Evolutionary conservation across 2,797 vertebrate species (phyloP).

Genomic region (Mormyrops attenuatus): DNA sequence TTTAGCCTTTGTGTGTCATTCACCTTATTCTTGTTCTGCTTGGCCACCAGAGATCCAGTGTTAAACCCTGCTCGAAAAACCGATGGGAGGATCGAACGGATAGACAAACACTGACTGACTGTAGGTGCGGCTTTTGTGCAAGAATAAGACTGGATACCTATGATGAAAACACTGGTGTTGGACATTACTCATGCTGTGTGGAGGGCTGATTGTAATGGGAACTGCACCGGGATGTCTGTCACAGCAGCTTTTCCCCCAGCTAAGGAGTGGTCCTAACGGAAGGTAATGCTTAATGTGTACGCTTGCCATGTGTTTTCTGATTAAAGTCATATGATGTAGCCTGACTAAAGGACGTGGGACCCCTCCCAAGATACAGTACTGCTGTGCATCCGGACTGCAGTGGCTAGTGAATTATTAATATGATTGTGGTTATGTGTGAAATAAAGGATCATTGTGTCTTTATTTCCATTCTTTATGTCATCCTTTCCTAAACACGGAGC

Average conservation of each 20-base stretch:
- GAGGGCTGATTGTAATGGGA: background rate
- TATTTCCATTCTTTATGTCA: background rate
- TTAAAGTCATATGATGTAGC: background rate
- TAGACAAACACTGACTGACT: background rate
- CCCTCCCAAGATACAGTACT: no score
- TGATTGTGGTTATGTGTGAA: background rate
- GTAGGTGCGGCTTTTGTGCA: background rate
- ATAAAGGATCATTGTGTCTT: background rate
- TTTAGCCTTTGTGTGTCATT: background rate
- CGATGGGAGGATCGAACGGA: background rate
- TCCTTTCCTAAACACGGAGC: background rate
- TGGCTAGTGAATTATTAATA: background rate
- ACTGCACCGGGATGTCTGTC: background rate
- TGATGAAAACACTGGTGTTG: background rate
- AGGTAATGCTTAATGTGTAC: background rate
- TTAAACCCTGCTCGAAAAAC: background rate
- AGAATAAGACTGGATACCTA: background rate
- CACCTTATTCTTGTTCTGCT: background rate
- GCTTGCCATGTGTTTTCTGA: background rate
- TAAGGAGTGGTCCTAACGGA: background rate
- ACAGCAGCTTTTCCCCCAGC: background rate
- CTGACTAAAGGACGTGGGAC: background rate
- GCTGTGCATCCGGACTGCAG: background rate
- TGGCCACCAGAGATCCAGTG: background rate
- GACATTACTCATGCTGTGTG: background rate